Evolutionary conservation across 2,113 vertebrate genomes (phyloP).

Genomic region (Aegithalos caudatus): DNA sequence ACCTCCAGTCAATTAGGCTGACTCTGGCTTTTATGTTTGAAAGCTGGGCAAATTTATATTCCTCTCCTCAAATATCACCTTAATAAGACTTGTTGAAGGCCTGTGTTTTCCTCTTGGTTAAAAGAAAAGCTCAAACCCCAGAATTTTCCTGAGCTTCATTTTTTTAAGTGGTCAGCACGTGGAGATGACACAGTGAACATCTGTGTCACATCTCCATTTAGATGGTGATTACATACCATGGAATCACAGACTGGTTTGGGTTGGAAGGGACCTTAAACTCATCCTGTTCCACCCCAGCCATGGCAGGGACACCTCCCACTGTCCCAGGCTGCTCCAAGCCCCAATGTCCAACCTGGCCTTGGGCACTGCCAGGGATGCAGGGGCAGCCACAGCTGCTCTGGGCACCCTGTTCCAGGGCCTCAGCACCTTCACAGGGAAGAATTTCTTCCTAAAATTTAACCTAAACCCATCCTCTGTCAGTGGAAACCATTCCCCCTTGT

Average conservation of each 20-base stretch:
- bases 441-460: not conserved
- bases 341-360: not conserved
- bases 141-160: not conserved
- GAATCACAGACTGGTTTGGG: not conserved
- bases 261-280: not conserved
- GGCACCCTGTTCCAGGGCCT: not conserved
- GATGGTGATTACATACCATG: not conserved
- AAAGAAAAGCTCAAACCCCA: not conserved
- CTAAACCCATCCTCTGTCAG: not conserved
- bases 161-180: not conserved
- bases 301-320: not conserved
- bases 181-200: not conserved
- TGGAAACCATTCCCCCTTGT: not conserved
- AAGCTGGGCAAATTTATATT: not conserved
- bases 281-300: accelerated
- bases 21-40: not conserved
- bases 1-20: not conserved
- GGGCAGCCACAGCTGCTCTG: not conserved
- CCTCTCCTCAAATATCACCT: not conserved
- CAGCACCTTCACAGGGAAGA: accelerated
- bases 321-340: not conserved
- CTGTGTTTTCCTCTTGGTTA: not conserved
- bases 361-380: not conserved
- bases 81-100: not conserved
- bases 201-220: not conserved